Evolutionary conservation across 1,140 invertebrate genomes (phyloP), one percentile per base, ranked within the genome.

Genomic region (Prorops nasuta): DNA sequence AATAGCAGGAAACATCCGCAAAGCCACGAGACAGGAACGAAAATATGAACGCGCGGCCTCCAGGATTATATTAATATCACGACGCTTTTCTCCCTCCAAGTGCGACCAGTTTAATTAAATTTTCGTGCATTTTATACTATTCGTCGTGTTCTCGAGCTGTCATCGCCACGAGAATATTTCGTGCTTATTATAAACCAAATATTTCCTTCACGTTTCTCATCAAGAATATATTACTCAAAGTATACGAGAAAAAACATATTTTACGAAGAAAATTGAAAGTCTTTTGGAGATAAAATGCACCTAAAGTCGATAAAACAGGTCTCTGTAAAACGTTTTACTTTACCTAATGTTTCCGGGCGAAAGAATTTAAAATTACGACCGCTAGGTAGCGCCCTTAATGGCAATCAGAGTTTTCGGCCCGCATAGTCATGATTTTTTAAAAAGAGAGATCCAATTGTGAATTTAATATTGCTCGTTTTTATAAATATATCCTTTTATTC

Each of bases 61-160:
- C 49, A 57, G 63, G 64, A 71, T 69, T 63, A 68, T 70, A 70
- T 71, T 72, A 70, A 72, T 70, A 72, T 68, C 54, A 49, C n/a
- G 45, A 39, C 38, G 42, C 45, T 51, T 59, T 57, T 38, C 28
- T 51, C 52, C 48, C 52, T 53, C 43, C 41, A 38, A 34, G 24
- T 44, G 49, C 43, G 18, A 49, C 43, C 51, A n/a, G 51, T 64
- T 71, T 71, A 69, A 71, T 71, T 71, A 69, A 72, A 72, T 66
- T 61, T 69, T 51, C 54, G 49, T 55, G 59, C 63, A 60, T 66
- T 67, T 67, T 63, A 60, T 64, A 64, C 46, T 58, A 54, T 45
- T 34, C 50, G 44, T 52, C 56, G 47, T 35, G 38, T 44, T 54
- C 35, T 49, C 37, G 28, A 21, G 32, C 49, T 54, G 49, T 58